phyloP scores from a whole-genome alignment of 92 coral and sea anemone species.

The Porites divaricata region DNA sequence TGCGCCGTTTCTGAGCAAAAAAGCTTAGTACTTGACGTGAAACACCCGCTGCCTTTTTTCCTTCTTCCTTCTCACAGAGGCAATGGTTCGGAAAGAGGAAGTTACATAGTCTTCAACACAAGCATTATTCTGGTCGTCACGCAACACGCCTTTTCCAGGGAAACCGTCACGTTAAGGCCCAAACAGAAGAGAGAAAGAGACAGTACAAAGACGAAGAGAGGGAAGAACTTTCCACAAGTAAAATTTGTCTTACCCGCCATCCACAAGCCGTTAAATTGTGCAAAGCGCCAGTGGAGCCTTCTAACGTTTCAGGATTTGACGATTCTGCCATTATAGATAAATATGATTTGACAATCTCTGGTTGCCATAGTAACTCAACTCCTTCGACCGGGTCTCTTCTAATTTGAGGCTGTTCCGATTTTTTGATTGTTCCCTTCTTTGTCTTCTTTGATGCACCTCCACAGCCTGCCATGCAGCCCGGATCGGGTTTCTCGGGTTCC shows the following conservation, averaged over 20 bases:
- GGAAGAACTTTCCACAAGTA: too few relatives aligned
- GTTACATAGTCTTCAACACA: too few relatives aligned
- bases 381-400: conserved; percentile 87
- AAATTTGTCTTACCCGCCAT: conserved; percentile 83
- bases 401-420: conserved; percentile 56
- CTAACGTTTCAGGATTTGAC: conserved; percentile 93
- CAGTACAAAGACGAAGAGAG: too few relatives aligned
- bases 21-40: too few relatives aligned
- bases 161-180: too few relatives aligned
- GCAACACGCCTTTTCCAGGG: too few relatives aligned
- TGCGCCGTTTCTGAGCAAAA: too few relatives aligned
- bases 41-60: too few relatives aligned
- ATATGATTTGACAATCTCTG: conserved; percentile 89
- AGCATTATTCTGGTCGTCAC: too few relatives aligned
- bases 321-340: conserved; percentile 94
- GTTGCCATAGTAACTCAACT: conserved; percentile 96
- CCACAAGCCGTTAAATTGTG: conserved; percentile 95
- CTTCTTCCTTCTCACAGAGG: too few relatives aligned
- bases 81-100: too few relatives aligned
- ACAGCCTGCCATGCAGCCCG: conserved; percentile 89
- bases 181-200: too few relatives aligned
- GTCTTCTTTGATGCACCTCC: conserved; percentile 72
- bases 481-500: conserved; percentile 44
- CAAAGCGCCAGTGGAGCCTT: conserved; percentile 94
- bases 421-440: conserved; percentile 57